phyloP scores from a whole-genome alignment of 2,113 vertebrate genomes.

The Megaleporinus macrocephalus region DNA sequence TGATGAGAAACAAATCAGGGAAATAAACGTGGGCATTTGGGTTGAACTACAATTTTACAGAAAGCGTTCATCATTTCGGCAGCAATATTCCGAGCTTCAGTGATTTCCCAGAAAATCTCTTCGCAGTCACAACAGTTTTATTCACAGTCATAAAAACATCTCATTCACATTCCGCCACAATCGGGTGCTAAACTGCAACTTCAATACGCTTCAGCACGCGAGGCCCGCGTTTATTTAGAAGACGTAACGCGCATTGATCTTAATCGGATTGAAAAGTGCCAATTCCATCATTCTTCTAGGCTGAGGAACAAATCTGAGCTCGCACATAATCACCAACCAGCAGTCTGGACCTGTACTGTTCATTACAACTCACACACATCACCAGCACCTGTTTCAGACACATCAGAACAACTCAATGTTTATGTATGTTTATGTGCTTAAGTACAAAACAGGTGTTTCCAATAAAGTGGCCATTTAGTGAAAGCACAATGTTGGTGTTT shows the following conservation, averaged over 20 bases:
- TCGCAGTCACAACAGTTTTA: constrained; percentile 19
- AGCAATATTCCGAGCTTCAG: not conserved
- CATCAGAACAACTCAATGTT: too few relatives aligned
- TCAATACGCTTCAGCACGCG: not conserved
- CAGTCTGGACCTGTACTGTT: constrained; percentile 6
- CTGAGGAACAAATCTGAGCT: constrained; percentile 5
- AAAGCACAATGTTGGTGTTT: too few relatives aligned
- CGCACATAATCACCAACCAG: not conserved
- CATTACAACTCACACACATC: too few relatives aligned
- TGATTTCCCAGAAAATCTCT: not conserved
- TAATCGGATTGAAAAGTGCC: not conserved
- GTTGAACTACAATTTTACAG: constrained; percentile 8
- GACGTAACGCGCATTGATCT: not conserved
- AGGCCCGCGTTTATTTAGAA: too few relatives aligned
- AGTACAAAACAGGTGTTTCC: too few relatives aligned
- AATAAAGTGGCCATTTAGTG: too few relatives aligned
- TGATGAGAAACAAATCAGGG: not conserved
- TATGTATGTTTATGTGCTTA: too few relatives aligned
- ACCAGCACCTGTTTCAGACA: not conserved
- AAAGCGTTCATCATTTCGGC: not conserved
- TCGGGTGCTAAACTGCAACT: not conserved
- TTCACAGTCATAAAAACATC: not conserved
- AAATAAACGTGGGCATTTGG: not conserved
- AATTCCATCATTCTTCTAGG: constrained; percentile 19
- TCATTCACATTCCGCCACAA: not conserved